Conservation (phyloP, 2,113 vertebrate species). For the Scytalopus superciliaris region DNA sequence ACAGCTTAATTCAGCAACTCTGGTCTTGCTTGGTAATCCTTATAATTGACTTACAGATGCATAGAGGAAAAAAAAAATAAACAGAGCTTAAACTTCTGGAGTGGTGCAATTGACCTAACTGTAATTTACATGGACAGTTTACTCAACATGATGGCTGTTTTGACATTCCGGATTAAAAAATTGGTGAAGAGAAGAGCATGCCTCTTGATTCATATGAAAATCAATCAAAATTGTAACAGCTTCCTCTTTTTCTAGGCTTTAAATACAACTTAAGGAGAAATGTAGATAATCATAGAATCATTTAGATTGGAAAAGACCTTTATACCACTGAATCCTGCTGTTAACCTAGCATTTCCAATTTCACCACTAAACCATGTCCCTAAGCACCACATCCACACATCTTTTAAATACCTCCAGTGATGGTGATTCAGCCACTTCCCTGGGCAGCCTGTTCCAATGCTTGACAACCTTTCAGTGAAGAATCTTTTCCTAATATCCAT, state of each 20-base stretch:
- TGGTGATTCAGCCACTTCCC: neutral
- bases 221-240: neutral
- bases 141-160: neutral
- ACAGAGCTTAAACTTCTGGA: neutral
- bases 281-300: neutral
- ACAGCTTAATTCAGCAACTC: neutral
- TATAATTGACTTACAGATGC: neutral
- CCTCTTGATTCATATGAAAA: neutral
- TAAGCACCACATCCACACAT: accelerated
- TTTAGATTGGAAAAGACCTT: neutral
- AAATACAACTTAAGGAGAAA: neutral
- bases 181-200: neutral
- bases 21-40: neutral
- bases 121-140: neutral
- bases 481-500: neutral
- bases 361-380: neutral
- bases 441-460: neutral
- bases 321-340: neutral
- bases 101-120: neutral
- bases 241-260: neutral
- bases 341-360: neutral
- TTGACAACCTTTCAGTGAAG: neutral
- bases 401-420: neutral
- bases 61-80: neutral
- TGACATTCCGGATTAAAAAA: neutral